Base-by-base conservation (phyloP, 2,888 invertebrate genomes). In the Chalcis sispes region DNA sequence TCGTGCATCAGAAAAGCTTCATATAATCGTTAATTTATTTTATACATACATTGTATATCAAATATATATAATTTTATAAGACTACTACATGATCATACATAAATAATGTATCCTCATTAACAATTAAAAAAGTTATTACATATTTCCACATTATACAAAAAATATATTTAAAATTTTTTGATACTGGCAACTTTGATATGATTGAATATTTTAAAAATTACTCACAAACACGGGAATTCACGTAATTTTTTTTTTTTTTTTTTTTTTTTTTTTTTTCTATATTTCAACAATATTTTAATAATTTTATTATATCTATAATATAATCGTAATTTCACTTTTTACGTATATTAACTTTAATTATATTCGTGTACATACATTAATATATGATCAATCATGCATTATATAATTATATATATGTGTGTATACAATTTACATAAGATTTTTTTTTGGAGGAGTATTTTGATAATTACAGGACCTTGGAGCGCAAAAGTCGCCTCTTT, bases 1-100 rank as follows among this genome's bases (percentile, higher is more conserved):
- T 77, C 56, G 32, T 70, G 65, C 32, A n/a, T 40, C 25, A 48
- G 46, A 73, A 54, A 40, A 46, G 18, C 20, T 75, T 52, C 56
- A 4, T 59, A 23, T 36, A 59, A 27, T 18, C n/a, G 32, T 5
- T 13, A n/a, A 58, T 15, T 20, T 5, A 50, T 23, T 10, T 59
- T 69, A 48, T 32, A 36, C n/a, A 18, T 58, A 58, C 20, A 20
- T 13, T 42, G 46, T 36, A 36, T 56, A 58, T 46, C 20, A 52
- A 59, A 36, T 40, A 52, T 62, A 56, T 56, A 66, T 59, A 58
- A 72, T 58, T 58, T 42, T 46, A 29, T 42, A 64, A 20, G 27
- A 54, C 20, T 62, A 20, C 62, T 1, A 32, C 20, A 15, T 54
- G 32, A 23, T 59, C 7, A 70, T 54, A 52, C 10, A 29, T 71